phyloP scores from a whole-genome alignment of 2,797 vertebrate genomes.

The Lemur catta region DNA sequence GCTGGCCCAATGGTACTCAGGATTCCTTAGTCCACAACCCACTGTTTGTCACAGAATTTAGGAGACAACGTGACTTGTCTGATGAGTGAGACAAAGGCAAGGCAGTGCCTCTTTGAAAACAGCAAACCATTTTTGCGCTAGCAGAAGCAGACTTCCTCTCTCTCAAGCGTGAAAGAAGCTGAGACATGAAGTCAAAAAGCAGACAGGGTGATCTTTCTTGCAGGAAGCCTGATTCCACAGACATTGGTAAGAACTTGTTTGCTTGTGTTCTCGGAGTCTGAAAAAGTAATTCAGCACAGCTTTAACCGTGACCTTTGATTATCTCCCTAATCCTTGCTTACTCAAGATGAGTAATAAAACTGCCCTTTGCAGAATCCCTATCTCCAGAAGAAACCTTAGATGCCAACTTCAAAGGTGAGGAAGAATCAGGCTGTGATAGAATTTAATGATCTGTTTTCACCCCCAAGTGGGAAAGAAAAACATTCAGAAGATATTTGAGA shows the following conservation, averaged over 20 bases:
- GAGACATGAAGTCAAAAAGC: not conserved
- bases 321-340: constrained; percentile 48
- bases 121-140: not conserved
- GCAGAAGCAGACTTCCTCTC: not conserved
- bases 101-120: not conserved
- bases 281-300: constrained; percentile 49
- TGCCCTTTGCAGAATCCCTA: constrained; percentile 58
- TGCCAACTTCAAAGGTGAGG: constrained; percentile 50
- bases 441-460: constrained; percentile 45
- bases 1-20: not conserved
- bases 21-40: not conserved
- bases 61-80: not conserved
- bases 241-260: constrained; percentile 28
- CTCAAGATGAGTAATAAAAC: constrained; percentile 23
- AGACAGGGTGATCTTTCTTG: not conserved
- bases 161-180: not conserved
- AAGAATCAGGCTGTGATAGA: constrained; percentile 6
- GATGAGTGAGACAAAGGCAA: not conserved
- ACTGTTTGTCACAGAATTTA: not conserved
- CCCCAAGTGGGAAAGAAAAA: not conserved
- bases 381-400: constrained; percentile 57
- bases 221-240: constrained; percentile 6
- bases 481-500: constrained; percentile 15
- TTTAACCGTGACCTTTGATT: constrained; percentile 49
- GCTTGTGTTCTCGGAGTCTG: not conserved